These are phyloP conservation scores for Psix sp. DNA, from an alignment of 1,140 invertebrate species.

Conservation along the genomic window DNA sequence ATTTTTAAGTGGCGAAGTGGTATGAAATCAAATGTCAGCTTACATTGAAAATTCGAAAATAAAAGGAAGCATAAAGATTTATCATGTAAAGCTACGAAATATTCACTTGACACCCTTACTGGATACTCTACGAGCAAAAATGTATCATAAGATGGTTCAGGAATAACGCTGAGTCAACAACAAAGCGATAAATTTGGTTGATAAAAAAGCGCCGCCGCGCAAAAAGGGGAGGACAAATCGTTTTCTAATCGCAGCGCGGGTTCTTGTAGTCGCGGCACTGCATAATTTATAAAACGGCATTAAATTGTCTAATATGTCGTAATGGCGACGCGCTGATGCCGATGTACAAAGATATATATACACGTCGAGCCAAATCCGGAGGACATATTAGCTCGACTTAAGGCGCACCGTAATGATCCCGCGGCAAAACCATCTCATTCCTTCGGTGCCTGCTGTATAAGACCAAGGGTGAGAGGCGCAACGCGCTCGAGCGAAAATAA, in stretches of 20 bases:
- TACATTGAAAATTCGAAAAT: no score
- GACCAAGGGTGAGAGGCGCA: constrained; percentile 50
- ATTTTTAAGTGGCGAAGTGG: no score
- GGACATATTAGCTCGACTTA: constrained; percentile 77
- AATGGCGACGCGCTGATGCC: constrained; percentile 62
- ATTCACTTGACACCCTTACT: no score
- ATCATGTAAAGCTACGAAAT: no score
- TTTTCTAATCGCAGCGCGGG: constrained; percentile 53
- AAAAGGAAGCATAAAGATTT: no score
- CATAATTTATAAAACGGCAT: constrained; percentile 75
- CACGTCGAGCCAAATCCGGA: constrained; percentile 55
- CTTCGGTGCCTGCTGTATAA: constrained; percentile 44
- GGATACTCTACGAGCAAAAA: no score
- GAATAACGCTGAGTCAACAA: constrained; percentile 48
- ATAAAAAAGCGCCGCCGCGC: constrained; percentile 21
- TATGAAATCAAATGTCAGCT: no score
- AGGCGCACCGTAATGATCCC: constrained; percentile 75
- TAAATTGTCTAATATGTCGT: constrained; percentile 71
- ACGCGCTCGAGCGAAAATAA: constrained; percentile 73
- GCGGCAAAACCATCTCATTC: constrained; percentile 69
- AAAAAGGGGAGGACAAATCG: constrained; percentile 53
- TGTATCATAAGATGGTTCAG: constrained; percentile 4
- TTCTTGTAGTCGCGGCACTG: constrained; percentile 34
- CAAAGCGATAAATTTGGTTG: constrained; percentile 49
- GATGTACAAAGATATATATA: constrained; percentile 55